These are phyloP conservation scores for Nymphalis c-album DNA, from an alignment of 2,888 invertebrate species.

Conservation along the genomic window DNA sequence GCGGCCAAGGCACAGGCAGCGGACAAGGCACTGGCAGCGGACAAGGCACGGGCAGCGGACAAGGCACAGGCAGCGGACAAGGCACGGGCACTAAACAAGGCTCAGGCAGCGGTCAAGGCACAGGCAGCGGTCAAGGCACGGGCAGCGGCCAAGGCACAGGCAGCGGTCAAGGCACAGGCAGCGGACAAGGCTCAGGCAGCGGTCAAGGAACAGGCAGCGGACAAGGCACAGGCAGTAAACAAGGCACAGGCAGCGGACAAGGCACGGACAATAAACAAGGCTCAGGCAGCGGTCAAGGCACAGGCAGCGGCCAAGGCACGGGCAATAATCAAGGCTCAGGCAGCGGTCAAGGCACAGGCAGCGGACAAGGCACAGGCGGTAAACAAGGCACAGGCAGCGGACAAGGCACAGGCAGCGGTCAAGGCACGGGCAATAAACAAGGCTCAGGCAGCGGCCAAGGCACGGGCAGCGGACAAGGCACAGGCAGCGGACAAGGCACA, in stretches of 20 bases:
- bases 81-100: background rate
- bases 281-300: no score
- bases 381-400: background rate
- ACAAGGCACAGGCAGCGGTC: background rate
- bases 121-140: no score
- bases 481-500: no score
- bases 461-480: no score
- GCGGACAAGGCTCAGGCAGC: background rate
- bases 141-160: no score
- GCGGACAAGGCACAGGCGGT: no score
- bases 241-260: background rate
- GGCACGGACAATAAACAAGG: no score
- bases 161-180: background rate
- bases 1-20: no score
- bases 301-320: background rate
- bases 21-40: background rate
- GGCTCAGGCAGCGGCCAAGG: no score
- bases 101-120: background rate
- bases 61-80: background rate
- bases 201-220: background rate
- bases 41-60: background rate
- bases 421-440: background rate
- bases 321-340: background rate
- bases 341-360: background rate
- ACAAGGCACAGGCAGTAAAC: background rate